These are phyloP conservation scores for Sardinella longiceps DNA, from an alignment of 2,797 vertebrate species.

Conservation along the genomic window DNA sequence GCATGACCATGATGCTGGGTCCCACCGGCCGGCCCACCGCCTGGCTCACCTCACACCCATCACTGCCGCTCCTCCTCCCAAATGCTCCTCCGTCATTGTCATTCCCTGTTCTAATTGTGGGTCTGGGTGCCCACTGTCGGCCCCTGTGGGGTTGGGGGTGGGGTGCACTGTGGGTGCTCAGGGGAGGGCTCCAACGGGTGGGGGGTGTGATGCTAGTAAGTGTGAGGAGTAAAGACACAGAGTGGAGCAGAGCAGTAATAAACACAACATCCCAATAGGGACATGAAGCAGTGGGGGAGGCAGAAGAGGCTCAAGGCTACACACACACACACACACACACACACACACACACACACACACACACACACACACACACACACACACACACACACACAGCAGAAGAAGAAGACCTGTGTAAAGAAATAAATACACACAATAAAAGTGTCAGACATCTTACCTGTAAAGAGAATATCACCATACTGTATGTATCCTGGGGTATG, in stretches of 20 bases:
- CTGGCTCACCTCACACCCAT: background rate
- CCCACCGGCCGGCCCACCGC: background rate
- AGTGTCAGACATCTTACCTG: background rate
- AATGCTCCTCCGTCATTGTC: background rate
- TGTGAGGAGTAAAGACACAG: background rate
- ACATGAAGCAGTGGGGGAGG: background rate
- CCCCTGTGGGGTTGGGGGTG: background rate
- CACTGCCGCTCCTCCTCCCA: no score
- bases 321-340: constrained; percentile 15
- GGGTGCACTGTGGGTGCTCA: background rate
- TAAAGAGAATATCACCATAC: background rate
- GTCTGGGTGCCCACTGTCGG: no score
- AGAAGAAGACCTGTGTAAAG: background rate
- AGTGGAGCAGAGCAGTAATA: background rate
- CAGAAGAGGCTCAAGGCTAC: constrained; percentile 2
- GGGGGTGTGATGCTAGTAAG: background rate
- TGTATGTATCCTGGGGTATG: background rate
- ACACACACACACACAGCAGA: no score
- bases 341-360: no score
- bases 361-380: no score
- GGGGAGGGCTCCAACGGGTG: background rate
- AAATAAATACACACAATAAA: background rate
- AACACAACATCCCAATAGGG: background rate
- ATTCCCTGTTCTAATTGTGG: background rate
- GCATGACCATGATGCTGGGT: no score